phyloP scores from a whole-genome alignment of 2,888 invertebrate species.

The Ephialtes manifestator region DNA sequence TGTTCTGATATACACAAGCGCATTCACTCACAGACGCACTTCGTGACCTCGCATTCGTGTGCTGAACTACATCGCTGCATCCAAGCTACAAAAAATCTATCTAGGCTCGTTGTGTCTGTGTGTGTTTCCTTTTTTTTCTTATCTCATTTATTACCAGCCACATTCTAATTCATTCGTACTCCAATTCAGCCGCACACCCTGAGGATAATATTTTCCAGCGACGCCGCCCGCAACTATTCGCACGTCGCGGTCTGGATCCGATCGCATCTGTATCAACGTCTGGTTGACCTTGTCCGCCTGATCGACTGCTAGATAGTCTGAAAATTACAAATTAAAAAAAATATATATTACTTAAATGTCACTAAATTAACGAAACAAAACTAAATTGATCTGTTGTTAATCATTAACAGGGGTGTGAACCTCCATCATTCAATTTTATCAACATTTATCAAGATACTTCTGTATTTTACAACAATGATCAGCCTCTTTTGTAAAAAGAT shows the following conservation, averaged over 20 bases:
- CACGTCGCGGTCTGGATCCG: constrained; percentile 83
- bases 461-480: no score
- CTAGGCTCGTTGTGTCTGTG: constrained; percentile 47
- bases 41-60: constrained; percentile 29
- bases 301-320: constrained; percentile 76
- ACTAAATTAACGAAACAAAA: no score
- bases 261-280: constrained; percentile 78
- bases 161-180: constrained; percentile 55
- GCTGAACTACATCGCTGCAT: constrained; percentile 42
- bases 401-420: no score
- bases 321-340: constrained; percentile 59
- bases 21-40: constrained; percentile 29
- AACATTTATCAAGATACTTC: no score
- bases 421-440: no score
- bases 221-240: constrained; percentile 80
- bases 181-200: constrained; percentile 56
- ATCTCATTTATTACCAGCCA: constrained; percentile 49
- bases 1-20: constrained; percentile 40
- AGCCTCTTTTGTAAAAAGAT: no score
- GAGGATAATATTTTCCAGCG: constrained; percentile 67
- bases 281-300: constrained; percentile 77
- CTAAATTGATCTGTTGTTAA: no score
- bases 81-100: constrained; percentile 36
- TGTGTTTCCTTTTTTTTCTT: constrained; percentile 4
- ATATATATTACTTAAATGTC: not conserved